Evolutionary conservation across 1,140 invertebrate genomes (phyloP), one percentile per base, ranked within the genome.

Genomic region (Lepidotrigona ventralis): DNA sequence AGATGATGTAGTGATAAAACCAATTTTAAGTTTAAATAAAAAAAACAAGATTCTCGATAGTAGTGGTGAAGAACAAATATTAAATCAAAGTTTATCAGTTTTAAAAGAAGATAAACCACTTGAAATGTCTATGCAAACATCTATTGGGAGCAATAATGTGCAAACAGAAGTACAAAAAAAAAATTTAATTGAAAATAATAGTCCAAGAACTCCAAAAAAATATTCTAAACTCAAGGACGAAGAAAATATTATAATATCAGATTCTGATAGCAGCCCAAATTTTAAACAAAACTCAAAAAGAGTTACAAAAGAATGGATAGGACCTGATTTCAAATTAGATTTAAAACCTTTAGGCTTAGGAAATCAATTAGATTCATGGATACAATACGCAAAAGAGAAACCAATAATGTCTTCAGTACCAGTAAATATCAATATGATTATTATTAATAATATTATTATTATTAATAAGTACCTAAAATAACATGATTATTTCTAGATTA

Each of bases 331-430:
- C 51, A 86, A 75, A 88, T 83, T 90, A 54, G 83, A 89, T 74
- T 70, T 90, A 21, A 89, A 87, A 71, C 79, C 89, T 54, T 86
- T 92, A 79, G 90, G 90, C 11, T 79, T 92, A 15, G 90, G 92
- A 53, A 83, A 84, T n/a, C 23, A 88, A 17, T 76, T 93, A 15
- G 79, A 77, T n/a, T 33, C 85, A 51, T 92, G 91, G 92, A 87
- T 93, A 66, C 64, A 90, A 26, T 80, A 70, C 21, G 69, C 86
- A 46, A 90, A 84, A 81, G 66, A 56, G 14, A 83, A 79, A 63
- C 73, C 85, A 83, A 56, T 76, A 51, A 88, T 91, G 87, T 83
- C 85, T 21, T 60, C 82, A 33, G 23, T 85, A 72, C 86, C 86
- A 53, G 88, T 90, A 86, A 90, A 83, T 89, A 83, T 33, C 21